phyloP scores from a whole-genome alignment of 2,797 vertebrate species.

The Anguilla anguilla region DNA sequence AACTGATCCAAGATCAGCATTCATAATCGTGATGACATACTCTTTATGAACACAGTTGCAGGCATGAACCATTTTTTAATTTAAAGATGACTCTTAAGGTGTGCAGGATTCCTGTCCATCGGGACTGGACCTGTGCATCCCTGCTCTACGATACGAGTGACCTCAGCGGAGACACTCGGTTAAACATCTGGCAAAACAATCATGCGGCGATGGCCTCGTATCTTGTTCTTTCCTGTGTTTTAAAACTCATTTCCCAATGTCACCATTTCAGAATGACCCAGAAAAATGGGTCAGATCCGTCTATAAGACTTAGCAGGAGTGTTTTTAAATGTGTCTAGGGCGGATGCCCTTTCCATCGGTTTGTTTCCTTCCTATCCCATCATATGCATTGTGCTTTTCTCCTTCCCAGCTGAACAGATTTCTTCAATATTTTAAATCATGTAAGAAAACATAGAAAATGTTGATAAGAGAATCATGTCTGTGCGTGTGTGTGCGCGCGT shows the following conservation, averaged over 20 bases:
- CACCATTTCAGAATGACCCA: conserved; percentile 15
- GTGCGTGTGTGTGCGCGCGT: no score
- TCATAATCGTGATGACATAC: neutral
- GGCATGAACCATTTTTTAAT: neutral
- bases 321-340: conserved; percentile 21
- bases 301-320: neutral
- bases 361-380: conserved; percentile 6
- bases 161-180: conserved; percentile 3
- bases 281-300: conserved; percentile 5
- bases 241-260: conserved; percentile 11
- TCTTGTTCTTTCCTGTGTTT: conserved; percentile 26
- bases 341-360: neutral
- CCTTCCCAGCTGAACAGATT: neutral
- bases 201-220: neutral
- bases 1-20: neutral
- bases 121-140: neutral
- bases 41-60: neutral
- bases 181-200: conserved; percentile 13
- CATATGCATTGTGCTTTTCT: conserved; percentile 5
- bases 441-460: neutral
- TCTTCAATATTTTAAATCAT: neutral
- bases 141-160: neutral
- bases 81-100: neutral
- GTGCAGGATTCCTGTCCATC: neutral
- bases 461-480: neutral